Evolutionary conservation across 2,113 vertebrate species (phyloP).

Genomic region (Tragelaphus buxtoni): DNA sequence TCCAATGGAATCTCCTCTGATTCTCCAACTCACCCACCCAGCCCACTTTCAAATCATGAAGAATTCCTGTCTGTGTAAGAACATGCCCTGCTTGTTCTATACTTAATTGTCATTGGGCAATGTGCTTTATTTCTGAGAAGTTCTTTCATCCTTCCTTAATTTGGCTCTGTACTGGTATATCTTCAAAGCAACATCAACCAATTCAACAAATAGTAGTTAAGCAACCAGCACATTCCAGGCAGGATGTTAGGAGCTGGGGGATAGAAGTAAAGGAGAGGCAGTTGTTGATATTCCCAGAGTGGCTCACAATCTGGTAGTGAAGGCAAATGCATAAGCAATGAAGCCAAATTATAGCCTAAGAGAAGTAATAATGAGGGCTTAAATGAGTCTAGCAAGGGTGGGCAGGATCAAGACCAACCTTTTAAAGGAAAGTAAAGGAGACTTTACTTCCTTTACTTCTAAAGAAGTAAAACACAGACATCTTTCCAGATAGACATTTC

Average conservation of each 20-base stretch:
- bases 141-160: not conserved
- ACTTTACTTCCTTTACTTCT: not conserved
- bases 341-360: not conserved
- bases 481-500: not conserved
- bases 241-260: not conserved
- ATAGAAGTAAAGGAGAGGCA: not conserved
- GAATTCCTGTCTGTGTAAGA: not conserved
- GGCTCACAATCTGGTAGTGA: not conserved
- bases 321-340: not conserved
- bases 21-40: not conserved
- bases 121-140: not conserved
- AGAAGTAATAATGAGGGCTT: not conserved
- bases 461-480: not conserved
- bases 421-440: not conserved
- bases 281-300: not conserved
- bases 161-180: not conserved
- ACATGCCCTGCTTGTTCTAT: not conserved
- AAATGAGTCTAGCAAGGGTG: not conserved
- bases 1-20: not conserved
- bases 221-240: not conserved
- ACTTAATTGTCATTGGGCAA: not conserved
- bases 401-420: not conserved
- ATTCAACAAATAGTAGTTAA: slow-evolving; percentile 3
- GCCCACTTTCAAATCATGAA: not conserved
- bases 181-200: not conserved